Evolutionary conservation across 2,888 invertebrate genomes (phyloP), one percentile per base, ranked within the genome.

Genomic region (Thalpophila matura): DNA sequence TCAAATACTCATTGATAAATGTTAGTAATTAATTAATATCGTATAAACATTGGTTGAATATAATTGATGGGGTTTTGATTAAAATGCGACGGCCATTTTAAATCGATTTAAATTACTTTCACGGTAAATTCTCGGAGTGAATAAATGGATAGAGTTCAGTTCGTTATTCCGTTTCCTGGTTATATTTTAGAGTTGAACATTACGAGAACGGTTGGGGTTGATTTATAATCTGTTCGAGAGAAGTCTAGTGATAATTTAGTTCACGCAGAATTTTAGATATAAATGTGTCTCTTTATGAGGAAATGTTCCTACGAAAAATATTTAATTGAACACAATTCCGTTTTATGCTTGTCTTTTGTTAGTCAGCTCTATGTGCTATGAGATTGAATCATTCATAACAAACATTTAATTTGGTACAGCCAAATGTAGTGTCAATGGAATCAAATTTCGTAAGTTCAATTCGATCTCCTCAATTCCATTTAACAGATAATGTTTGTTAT

Each of bases 61-160:
- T 69, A 49, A 79, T 74, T 71, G 67, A 79, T 76, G 60, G 50
- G 46, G 51, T 54, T 76, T 74, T 72, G 57, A 80, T 75, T 70
- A 55, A 73, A 69, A 71, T 43, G 38, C 51, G 54, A 49, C 50
- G 55, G 51, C 43, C 38, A 61, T 73, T 72, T 76, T 51, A 68
- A 74, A 77, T 74, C 56, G 64, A 73, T 82, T 69, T 51, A 50
- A 66, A 74, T 67, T 65, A 77, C 69, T 79, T 81, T 77, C 74
- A 76, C 78, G 76, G 73, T 66, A 55, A 70, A 67, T 73, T 64
- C 33, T 56, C 20, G 26, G 50, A 55, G 18, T 18, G 31, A 37
- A 53, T 29, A 31, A 42, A 47, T 38, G 16, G 14, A 10, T 37
- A 35, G 20, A 33, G 43, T 35, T 29, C 24, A 9, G 18, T 29